Percentiles rank a stretch among this genome's conserved stretches.
These are phyloP conservation scores for Colaptes auratus DNA, from an alignment of 2,113 vertebrate species.

Conservation along the genomic window DNA sequence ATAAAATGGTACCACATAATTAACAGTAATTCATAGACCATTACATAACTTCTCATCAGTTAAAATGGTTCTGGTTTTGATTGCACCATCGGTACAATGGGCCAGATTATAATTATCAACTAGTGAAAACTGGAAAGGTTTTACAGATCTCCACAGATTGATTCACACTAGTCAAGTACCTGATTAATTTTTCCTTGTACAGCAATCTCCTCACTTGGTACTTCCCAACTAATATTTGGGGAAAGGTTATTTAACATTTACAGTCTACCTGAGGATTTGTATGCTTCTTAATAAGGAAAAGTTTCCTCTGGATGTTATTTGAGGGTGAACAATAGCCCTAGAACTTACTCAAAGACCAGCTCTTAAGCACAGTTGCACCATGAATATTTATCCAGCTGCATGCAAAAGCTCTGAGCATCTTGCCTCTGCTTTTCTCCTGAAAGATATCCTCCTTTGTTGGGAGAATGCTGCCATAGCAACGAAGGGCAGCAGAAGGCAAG, in stretches of 20 bases:
- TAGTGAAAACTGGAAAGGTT: neutral
- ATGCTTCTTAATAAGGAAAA: neutral
- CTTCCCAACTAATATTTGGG: neutral
- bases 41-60: neutral
- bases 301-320: neutral
- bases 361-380: conserved; percentile 29
- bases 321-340: neutral
- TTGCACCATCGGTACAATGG: neutral
- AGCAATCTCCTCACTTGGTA: neutral
- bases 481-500: conserved; percentile 55
- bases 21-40: neutral
- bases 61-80: neutral
- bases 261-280: neutral
- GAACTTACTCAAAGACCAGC: neutral
- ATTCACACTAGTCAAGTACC: neutral
- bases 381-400: conserved; percentile 52
- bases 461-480: conserved; percentile 59
- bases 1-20: neutral
- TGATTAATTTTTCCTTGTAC: neutral
- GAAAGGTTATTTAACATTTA: neutral
- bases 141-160: neutral
- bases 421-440: conserved; percentile 8
- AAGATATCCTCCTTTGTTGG: conserved; percentile 59
- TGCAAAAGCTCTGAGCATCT: neutral
- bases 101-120: neutral